phyloP scores from a whole-genome alignment of 1,140 invertebrate genomes.

The Thaumetopoea pityocampa region DNA sequence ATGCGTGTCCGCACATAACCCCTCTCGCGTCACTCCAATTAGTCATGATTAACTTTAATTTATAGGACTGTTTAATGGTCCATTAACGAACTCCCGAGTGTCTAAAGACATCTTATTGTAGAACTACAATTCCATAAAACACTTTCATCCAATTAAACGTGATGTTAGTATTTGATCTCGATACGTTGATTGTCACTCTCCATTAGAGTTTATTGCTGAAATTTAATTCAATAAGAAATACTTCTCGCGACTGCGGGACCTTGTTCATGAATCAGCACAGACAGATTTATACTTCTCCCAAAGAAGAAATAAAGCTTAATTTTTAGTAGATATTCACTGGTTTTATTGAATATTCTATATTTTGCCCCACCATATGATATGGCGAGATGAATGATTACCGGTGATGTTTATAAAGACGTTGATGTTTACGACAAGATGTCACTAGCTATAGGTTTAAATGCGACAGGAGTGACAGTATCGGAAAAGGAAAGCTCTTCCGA shows the following conservation, averaged over 20 bases:
- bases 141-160: conserved; percentile 57
- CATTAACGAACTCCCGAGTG: conserved; percentile 61
- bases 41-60: conserved; percentile 71
- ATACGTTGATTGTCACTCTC: conserved; percentile 26
- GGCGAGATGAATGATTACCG: too few species aligned
- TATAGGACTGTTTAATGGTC: conserved; percentile 67
- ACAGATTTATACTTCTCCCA: conserved; percentile 1
- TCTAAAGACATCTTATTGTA: conserved; percentile 63
- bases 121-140: conserved; percentile 54
- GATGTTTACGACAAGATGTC: too few species aligned
- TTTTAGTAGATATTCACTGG: too few species aligned
- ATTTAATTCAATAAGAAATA: conserved; percentile 10
- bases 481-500: too few species aligned
- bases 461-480: too few species aligned
- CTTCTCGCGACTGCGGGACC: conserved; percentile 1
- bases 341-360: too few species aligned
- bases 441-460: too few species aligned
- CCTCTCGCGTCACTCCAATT: conserved; percentile 59
- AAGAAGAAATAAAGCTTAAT: conserved; percentile 3
- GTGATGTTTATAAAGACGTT: too few species aligned
- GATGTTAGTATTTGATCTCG: conserved; percentile 49
- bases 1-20: conserved; percentile 22
- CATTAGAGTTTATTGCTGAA: conserved; percentile 21
- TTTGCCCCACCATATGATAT: too few species aligned
- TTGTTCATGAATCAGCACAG: conserved; percentile 14